Evolutionary conservation across 2,888 invertebrate species (phyloP).

Genomic region (Neoascia interrupta): DNA sequence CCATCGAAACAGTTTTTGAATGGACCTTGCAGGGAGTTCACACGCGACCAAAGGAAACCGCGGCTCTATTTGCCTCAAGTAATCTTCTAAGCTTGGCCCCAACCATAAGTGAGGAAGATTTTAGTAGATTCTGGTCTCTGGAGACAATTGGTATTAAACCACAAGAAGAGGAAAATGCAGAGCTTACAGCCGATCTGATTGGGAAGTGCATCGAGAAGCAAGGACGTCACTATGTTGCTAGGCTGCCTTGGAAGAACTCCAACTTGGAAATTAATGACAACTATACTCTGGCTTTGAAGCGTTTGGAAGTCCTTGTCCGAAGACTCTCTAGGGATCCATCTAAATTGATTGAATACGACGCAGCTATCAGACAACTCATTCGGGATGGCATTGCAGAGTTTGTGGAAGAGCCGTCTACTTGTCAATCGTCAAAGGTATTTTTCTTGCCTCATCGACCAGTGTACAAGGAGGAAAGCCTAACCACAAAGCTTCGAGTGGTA

Average conservation of each 20-base stretch:
- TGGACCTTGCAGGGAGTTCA: too few relatives aligned
- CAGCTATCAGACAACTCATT: not conserved
- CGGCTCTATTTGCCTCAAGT: not conserved
- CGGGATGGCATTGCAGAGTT: slow-evolving; percentile 2
- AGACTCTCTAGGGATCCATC: slow-evolving; percentile 9
- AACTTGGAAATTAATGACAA: not conserved
- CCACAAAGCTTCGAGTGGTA: slow-evolving; percentile 12
- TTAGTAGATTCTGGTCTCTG: not conserved
- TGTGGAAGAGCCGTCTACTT: not conserved
- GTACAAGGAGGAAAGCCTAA: slow-evolving; percentile 5
- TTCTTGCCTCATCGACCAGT: slow-evolving; percentile 6
- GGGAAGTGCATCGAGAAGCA: not conserved
- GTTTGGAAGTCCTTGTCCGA: not conserved
- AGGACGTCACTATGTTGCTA: not conserved
- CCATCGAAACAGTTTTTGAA: slow-evolving; percentile 1
- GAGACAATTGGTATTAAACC: not conserved
- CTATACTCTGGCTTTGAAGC: not conserved
- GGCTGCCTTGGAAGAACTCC: not conserved
- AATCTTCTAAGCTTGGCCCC: slow-evolving; percentile 1
- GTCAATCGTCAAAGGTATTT: not conserved
- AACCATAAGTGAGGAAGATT: not conserved
- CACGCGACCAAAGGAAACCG: not conserved
- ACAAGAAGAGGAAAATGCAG: not conserved
- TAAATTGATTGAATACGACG: slow-evolving; percentile 7
- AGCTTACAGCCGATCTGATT: not conserved